Percentiles rank a stretch among this genome's conserved stretches.
Conservation (phyloP, 2,888 invertebrate genomes). For the Lasioglossum leucozonium region DNA sequence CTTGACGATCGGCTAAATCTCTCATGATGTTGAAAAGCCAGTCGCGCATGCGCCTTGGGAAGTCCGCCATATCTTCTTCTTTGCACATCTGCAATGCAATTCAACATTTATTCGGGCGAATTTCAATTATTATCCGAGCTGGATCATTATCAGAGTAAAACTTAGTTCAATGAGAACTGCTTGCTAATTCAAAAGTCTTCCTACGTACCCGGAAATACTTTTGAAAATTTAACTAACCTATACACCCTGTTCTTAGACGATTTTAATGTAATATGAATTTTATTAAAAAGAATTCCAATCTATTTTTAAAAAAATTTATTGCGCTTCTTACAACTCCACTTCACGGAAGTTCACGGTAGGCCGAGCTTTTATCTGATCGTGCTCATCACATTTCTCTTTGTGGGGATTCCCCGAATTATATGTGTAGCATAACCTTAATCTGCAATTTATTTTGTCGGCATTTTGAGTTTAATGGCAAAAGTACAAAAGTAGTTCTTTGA, state of each 20-base stretch:
- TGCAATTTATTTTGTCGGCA: background rate
- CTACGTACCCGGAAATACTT: background rate
- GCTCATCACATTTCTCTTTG: background rate
- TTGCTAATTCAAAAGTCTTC: background rate
- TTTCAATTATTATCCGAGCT: background rate
- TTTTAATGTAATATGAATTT: background rate
- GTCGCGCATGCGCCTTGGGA: constrained; percentile 98
- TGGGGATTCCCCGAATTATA: background rate
- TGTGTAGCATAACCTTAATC: background rate
- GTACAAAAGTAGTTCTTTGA: too few species aligned
- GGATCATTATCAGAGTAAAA: background rate
- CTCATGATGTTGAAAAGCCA: constrained; percentile 99
- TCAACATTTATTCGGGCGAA: background rate
- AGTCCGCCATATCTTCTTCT: constrained; percentile 95
- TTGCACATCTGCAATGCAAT: constrained; percentile 88
- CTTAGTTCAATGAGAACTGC: background rate
- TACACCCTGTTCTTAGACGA: background rate
- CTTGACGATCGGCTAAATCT: constrained; percentile 95
- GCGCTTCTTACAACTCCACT: background rate
- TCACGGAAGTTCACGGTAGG: too few species aligned
- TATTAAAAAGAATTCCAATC: background rate
- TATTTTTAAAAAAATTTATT: too few species aligned
- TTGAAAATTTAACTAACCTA: background rate
- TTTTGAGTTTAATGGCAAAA: background rate
- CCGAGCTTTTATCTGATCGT: background rate